A percentile compares a stretch with the other conserved stretches of the same genome.
These are phyloP conservation scores for Lordiphosa clarofinis DNA, from an alignment of 1,140 invertebrate genomes.

Conservation along the genomic window DNA sequence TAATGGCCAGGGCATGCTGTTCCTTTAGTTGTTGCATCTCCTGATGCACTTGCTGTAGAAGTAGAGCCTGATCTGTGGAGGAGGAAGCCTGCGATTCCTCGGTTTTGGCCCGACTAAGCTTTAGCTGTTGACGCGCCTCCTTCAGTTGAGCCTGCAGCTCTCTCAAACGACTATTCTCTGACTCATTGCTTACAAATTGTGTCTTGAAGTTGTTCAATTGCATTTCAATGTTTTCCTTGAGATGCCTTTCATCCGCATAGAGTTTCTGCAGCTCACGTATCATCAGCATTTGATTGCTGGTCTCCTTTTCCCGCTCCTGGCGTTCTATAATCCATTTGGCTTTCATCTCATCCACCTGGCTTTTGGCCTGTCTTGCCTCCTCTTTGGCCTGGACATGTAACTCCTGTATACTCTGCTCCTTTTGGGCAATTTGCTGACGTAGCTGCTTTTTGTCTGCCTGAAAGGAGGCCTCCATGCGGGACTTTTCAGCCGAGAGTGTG, in stretches of 20 bases:
- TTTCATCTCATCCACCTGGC: slow-evolving; percentile 85
- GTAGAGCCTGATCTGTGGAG: slow-evolving; percentile 80
- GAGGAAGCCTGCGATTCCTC: slow-evolving; percentile 19
- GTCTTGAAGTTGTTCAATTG: slow-evolving; percentile 81
- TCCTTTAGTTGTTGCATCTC: slow-evolving; percentile 87
- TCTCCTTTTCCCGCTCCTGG: slow-evolving; percentile 89
- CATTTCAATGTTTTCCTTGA: slow-evolving; percentile 84
- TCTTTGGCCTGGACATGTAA: slow-evolving; percentile 83
- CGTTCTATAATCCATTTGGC: slow-evolving; percentile 87
- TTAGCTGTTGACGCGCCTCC: slow-evolving; percentile 83
- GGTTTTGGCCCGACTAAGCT: slow-evolving; percentile 80
- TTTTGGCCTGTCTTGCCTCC: slow-evolving; percentile 81
- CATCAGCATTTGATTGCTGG: slow-evolving; percentile 86
- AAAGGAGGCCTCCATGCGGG: slow-evolving; percentile 90
- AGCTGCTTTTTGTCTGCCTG: slow-evolving; percentile 88
- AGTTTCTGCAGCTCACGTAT: slow-evolving; percentile 85
- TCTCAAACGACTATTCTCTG: slow-evolving; percentile 49
- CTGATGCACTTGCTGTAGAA: slow-evolving; percentile 85
- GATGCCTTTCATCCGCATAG: slow-evolving; percentile 82
- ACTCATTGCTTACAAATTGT: slow-evolving; percentile 73
- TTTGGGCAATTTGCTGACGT: slow-evolving; percentile 85
- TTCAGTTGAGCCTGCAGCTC: slow-evolving; percentile 85
- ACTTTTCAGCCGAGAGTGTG: slow-evolving; percentile 90
- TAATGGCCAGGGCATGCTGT: slow-evolving; percentile 84
- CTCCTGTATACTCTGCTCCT: slow-evolving; percentile 84